phyloP scores from a whole-genome alignment of 2,888 invertebrate species.

The Brenthis hecate region DNA sequence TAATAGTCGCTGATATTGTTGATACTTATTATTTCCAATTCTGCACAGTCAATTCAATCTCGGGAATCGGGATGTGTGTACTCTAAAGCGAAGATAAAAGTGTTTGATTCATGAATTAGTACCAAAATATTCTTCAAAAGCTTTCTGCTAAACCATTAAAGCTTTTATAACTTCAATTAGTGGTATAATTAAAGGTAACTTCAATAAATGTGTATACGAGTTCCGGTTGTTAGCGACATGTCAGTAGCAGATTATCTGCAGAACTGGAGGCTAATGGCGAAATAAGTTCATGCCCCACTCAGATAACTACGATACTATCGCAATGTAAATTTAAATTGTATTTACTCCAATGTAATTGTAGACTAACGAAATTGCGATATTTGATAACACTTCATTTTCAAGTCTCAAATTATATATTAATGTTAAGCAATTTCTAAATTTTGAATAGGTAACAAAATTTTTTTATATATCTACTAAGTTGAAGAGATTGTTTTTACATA shows the following conservation, averaged over 20 bases:
- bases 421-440: slow-evolving; percentile 10
- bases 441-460: background rate
- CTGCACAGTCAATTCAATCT: too few species aligned
- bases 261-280: slow-evolving; percentile 34
- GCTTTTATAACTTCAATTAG: slow-evolving; percentile 10
- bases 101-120: background rate
- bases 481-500: background rate
- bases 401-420: slow-evolving; percentile 3
- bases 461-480: background rate
- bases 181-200: slow-evolving; percentile 3
- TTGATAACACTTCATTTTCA: slow-evolving; percentile 25
- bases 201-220: slow-evolving; percentile 10
- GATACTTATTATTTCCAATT: too few species aligned
- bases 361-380: slow-evolving; percentile 27
- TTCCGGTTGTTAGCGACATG: slow-evolving; percentile 29
- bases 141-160: background rate
- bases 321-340: slow-evolving; percentile 40
- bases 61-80: too few species aligned
- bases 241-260: slow-evolving; percentile 36
- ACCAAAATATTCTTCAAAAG: background rate
- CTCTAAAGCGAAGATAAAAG: too few species aligned
- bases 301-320: slow-evolving; percentile 40
- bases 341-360: slow-evolving; percentile 32
- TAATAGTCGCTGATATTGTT: too few species aligned
- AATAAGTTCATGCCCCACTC: slow-evolving; percentile 36